These are phyloP conservation scores for Parapsyche elsis DNA, from an alignment of 1,140 invertebrate genomes.

Conservation along the genomic window DNA sequence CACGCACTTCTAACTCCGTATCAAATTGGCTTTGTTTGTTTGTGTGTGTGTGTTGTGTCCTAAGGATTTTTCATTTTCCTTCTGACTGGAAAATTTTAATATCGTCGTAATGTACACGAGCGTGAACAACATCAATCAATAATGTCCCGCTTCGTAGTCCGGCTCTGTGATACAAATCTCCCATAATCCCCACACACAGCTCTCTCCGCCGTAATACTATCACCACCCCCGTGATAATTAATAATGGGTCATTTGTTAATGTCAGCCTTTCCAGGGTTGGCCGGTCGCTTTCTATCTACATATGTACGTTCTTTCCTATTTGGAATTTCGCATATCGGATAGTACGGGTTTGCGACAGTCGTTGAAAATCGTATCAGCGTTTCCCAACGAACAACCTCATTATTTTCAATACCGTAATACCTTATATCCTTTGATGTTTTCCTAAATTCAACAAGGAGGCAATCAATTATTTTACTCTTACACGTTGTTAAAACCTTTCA, in stretches of 20 bases:
- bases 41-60: neutral
- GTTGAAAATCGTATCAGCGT: no score
- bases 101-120: neutral
- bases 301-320: no score
- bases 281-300: no score
- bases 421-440: no score
- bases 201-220: constrained; percentile 39
- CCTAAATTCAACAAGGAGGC: no score
- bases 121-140: constrained; percentile 23
- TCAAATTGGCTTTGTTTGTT: neutral
- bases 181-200: constrained; percentile 45
- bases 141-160: neutral
- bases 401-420: no score
- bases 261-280: constrained; percentile 40
- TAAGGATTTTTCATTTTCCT: no score
- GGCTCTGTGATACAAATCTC: constrained; percentile 22
- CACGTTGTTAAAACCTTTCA: no score
- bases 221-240: constrained; percentile 55
- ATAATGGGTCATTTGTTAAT: constrained; percentile 55
- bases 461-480: no score
- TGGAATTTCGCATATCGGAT: no score
- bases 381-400: no score
- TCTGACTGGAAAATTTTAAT: neutral
- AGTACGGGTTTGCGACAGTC: no score
- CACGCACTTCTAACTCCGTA: neutral